Conservation (phyloP, 2,888 invertebrate species). For the Acrocyrtus sp. region DNA sequence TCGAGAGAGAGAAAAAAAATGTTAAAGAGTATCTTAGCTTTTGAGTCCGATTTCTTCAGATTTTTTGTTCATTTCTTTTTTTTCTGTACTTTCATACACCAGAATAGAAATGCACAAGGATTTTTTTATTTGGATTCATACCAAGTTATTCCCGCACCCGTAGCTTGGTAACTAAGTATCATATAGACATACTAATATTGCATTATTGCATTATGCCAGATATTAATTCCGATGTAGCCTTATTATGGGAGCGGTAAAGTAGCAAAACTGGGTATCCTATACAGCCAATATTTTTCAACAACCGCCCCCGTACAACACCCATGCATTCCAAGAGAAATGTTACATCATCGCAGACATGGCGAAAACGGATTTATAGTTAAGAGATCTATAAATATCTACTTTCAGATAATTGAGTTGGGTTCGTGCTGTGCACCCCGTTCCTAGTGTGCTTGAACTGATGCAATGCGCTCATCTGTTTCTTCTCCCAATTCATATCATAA, state of each 20-base stretch:
- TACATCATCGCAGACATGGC: slow-evolving; percentile 7
- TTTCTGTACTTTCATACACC: not conserved
- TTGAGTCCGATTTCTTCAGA: too few relatives aligned
- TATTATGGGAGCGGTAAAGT: not conserved
- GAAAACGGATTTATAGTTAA: slow-evolving; percentile 29
- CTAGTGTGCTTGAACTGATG: not conserved
- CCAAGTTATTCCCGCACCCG: not conserved
- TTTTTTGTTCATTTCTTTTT: too few relatives aligned
- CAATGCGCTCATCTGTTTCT: not conserved
- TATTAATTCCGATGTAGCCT: not conserved
- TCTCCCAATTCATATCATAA: not conserved
- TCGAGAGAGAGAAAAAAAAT: too few relatives aligned
- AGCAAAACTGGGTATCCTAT: not conserved
- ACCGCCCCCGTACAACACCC: slow-evolving; percentile 19
- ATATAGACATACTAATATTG: not conserved
- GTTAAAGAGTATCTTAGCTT: too few relatives aligned
- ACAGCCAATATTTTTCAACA: slow-evolving; percentile 28
- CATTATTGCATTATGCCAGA: not conserved
- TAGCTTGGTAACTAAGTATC: not conserved
- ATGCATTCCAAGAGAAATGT: not conserved
- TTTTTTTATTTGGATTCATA: slow-evolving; percentile 12
- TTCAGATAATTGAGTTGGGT: not conserved
- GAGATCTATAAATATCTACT: slow-evolving; percentile 34
- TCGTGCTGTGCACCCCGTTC: not conserved
- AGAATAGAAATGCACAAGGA: not conserved